Evolutionary conservation across 2,888 invertebrate species (phyloP).

Genomic region (Meteorus colon): DNA sequence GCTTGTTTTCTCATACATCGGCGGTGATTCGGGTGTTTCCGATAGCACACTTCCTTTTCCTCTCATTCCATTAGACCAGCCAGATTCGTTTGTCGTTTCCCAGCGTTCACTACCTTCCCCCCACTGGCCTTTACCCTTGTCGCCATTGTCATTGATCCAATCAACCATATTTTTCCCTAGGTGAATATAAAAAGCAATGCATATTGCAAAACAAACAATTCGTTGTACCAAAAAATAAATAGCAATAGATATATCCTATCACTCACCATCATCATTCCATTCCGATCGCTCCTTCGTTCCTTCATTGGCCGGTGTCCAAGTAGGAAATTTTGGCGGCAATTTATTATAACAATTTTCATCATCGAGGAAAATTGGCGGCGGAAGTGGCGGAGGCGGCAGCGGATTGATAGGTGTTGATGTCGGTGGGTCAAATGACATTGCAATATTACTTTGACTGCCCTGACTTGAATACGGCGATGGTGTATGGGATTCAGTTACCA

Average conservation of each 20-base stretch:
- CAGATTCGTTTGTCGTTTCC: conserved; percentile 63
- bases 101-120: conserved; percentile 68
- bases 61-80: conserved; percentile 61
- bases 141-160: conserved; percentile 64
- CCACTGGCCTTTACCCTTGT: conserved; percentile 59
- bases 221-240: background rate
- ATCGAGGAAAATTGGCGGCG: conserved; percentile 70
- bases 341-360: conserved; percentile 72
- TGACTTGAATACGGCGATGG: conserved; percentile 71
- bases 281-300: conserved; percentile 63
- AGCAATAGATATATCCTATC: background rate
- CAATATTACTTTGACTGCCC: conserved; percentile 67
- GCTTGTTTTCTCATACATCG: conserved; percentile 79
- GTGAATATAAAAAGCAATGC: conserved; percentile 28
- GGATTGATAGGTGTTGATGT: conserved; percentile 63
- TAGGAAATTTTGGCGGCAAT: conserved; percentile 73
- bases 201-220: conserved; percentile 42
- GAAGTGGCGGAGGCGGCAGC: conserved; percentile 71
- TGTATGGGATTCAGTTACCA: conserved; percentile 66
- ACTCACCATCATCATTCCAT: conserved; percentile 69
- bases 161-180: conserved; percentile 64
- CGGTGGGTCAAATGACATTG: conserved; percentile 59
- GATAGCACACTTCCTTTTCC: conserved; percentile 63
- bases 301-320: conserved; percentile 71
- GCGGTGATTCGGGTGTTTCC: conserved; percentile 81